Base-by-base conservation (phyloP, 2,888 invertebrate genomes). In the Uropetala carovei region DNA sequence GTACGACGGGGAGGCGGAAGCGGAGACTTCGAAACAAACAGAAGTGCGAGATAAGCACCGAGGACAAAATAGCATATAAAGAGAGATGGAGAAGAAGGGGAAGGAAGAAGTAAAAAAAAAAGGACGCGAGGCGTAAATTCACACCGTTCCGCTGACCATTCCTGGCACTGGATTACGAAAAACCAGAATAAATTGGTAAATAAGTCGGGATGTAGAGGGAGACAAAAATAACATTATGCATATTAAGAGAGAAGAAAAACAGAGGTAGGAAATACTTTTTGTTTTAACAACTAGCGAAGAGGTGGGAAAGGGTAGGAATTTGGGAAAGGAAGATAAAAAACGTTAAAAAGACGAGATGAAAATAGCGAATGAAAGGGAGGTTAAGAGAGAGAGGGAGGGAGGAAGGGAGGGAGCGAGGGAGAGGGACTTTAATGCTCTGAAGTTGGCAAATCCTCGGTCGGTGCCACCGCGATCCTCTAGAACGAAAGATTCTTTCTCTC, bases 101-200 rank as follows among this genome's bases (percentile, higher is more conserved):
- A 56, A 10, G n/a, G n/a, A 27, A 56, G 57, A 18, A 18, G 43
- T 57, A 8, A n/a, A 10, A 57, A n/a, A 18, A 57, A n/a, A 10
- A 57, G 11, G 10, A 57, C 43, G 18, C 43, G 56, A n/a, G 43
- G 83, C 83, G 43, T 83, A 57, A 83, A 83, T 83, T 83, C 57
- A 43, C 56, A 18, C n/a, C 83, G 43, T n/a, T n/a, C 83, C 14
- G 83, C 83, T 57, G 16, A 18, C 83, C 43, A 57, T 83, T 75
- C n/a, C 43, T 10, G 57, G n/a, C 2, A 43, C n/a, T n/a, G 57
- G 83, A 83, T 83, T 83, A 83, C 18, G 83, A 83, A 56, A 83
- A 83, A 43, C 43, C 83, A 43, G 83, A 83, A 83, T 83, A 43
- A 83, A 83, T 83, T 83, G 83, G 83, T 83, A 83, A 83, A 22